Evolutionary conservation across 2,888 invertebrate genomes (phyloP), one percentile per base, ranked within the genome.

Genomic region (Caenorhabditis afra): DNA sequence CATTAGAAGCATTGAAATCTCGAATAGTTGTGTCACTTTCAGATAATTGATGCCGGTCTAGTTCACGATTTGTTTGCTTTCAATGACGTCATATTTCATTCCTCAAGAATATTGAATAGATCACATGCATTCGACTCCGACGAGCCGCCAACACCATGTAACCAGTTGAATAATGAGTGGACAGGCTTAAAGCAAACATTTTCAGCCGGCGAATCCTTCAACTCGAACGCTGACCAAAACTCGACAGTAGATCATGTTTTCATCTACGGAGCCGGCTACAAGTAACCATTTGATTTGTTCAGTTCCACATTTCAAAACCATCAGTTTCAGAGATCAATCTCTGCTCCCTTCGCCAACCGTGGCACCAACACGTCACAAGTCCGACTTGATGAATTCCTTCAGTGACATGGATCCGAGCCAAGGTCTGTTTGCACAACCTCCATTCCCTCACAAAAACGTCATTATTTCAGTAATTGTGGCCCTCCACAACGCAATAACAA

Each of bases 401-500:
- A 77, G 83, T 35, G 80, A 87, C 29, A 83, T 88, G 81, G 86
- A 89, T 58, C 89, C 89, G n/a, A 86, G 84, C 49, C 87, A 85
- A 68, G 82, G 86, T 77, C 29, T 68, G 59, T 59, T 68, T 68
- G 59, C 59, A 52, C 59, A 68, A 68, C 59, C 41, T 68, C 7
- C 7, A 7, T 29, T 29, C 53, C 20, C 16, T 14, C 35, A 16
- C 5, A 16, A 52, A 66, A 53, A 45, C 47, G 41, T 22, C n/a
- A 37, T 18, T 35, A n/a, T 91, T 82, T 91, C 91, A 76, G 92
- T 93, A 52, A 90, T 93, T 70, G 92, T 92, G 83, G 92, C 92
- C 64, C 91, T 93, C 55, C 93, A 93, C 89, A 93, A 93, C 87
- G 92, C 93, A 47, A 92, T 93, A 81, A 93, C 93, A 50, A 91